Percentiles rank a stretch among this genome's conserved stretches.
Conservation (phyloP, 2,797 vertebrate genomes). For the Malacoraja senta region DNA sequence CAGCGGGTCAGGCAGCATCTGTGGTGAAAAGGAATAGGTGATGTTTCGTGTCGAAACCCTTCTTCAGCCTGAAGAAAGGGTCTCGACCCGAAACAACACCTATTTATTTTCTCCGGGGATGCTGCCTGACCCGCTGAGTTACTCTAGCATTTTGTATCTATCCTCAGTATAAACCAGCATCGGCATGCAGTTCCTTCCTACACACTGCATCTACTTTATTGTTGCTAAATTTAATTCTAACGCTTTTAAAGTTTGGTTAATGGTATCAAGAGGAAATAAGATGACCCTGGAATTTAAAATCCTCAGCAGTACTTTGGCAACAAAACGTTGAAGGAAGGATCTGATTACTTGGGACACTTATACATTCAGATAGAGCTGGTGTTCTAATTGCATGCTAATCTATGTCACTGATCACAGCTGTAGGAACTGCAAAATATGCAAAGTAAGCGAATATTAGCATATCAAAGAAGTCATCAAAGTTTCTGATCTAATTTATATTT, state of each 20-base stretch:
- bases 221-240: background rate
- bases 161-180: no score
- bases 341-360: slow-evolving; percentile 6
- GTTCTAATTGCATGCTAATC: background rate
- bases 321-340: no score
- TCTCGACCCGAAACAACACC: no score
- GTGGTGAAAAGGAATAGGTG: no score
- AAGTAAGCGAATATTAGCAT: slow-evolving; percentile 12
- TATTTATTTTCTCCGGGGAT: no score
- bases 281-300: background rate
- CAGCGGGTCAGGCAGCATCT: no score
- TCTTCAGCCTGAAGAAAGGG: no score
- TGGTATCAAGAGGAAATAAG: background rate
- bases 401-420: slow-evolving; percentile 10
- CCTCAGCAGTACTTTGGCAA: background rate
- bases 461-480: slow-evolving; percentile 22
- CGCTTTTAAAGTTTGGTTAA: background rate
- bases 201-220: background rate
- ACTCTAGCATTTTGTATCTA: no score
- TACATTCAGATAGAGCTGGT: background rate
- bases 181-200: no score
- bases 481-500: slow-evolving; percentile 31
- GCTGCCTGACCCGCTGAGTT: no score
- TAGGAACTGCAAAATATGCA: background rate
- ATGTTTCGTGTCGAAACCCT: no score